Evolutionary conservation across 2,888 invertebrate species (phyloP).

Genomic region (Drosophila percnosoma): DNA sequence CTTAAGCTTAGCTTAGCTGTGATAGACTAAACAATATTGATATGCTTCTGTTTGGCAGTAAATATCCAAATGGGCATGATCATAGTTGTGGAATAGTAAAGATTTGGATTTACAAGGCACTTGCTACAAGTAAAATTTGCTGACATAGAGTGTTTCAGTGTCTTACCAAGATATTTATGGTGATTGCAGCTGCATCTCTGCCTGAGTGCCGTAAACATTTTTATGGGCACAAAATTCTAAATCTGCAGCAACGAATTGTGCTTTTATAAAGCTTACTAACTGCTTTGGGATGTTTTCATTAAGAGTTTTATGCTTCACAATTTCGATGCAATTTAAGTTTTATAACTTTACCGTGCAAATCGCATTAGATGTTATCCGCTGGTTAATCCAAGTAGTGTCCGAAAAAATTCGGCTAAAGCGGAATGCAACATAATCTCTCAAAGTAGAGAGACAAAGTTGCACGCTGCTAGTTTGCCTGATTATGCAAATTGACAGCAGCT

Average conservation of each 20-base stretch:
- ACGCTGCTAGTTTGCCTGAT: constrained; percentile 42
- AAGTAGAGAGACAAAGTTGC: constrained; percentile 46
- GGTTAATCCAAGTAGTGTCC: constrained; percentile 30
- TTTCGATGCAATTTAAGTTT: constrained; percentile 3
- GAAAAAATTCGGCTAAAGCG: background rate
- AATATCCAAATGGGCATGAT: background rate
- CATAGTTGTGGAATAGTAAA: background rate
- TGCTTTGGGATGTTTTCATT: background rate
- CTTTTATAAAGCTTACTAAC: background rate
- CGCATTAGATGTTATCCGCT: constrained; percentile 23
- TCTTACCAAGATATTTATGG: background rate
- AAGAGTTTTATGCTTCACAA: background rate
- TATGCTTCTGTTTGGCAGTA: no score
- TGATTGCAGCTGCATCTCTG: background rate
- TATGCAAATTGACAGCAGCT: constrained; percentile 64
- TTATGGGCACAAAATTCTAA: background rate
- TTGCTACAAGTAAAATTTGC: background rate
- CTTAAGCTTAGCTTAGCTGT: background rate
- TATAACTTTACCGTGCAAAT: constrained; percentile 18
- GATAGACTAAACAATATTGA: background rate
- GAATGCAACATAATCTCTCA: constrained; percentile 31
- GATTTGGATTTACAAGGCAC: background rate
- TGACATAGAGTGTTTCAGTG: background rate
- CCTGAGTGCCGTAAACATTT: background rate
- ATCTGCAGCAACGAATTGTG: background rate